Evolutionary conservation across 2,797 vertebrate species (phyloP), one percentile per base, ranked within the genome.

Genomic region (Myiothlypis coronata): DNA sequence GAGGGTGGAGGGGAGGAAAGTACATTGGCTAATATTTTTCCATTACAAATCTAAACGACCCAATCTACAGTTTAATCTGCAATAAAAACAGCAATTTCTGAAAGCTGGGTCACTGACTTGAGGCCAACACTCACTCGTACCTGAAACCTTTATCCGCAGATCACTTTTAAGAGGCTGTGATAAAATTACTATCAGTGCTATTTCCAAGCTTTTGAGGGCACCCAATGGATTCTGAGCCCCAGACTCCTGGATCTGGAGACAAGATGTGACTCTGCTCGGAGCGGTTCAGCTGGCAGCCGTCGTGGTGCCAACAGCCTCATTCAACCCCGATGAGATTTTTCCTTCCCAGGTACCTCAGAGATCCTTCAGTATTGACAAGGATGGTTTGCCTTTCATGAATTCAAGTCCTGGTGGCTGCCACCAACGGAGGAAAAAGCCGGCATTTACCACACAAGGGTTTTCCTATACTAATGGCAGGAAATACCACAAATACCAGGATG

Each of bases 1-100:
- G 96, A 95, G 95, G 94, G 93, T 95, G 95, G 83, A 93, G 95
- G 89, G 94, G 87, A 61, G 79, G 87, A 96, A 93, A 96, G 93
- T 81, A 93, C 35, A 8, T 83, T 95, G 97, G 96, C 96, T 96
- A 95, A 89, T 90, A 87, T 96, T 98, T 98, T 98, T 98, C 97
- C 97, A 97, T 96, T 97, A 96, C 97, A 95, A 97, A 96, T 94
- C 94, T 92, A 64, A 93, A 91, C 3, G 12, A 83, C 52, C 85
- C 90, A 90, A 93, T 94, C 91, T 94, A 79, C 79, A 83, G 72
- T 67, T 96, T 84, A 96, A 94, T 96, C 83, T 85, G 81, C 68
- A 71, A 96, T 89, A 87, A 93, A 93, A 16, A 2, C 84, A 81
- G 89, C 61, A 74, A 80, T 91, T 96, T 93, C 89, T 72, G 74